These are phyloP conservation scores for Butastur rufipennis DNA, from an alignment of 2,113 vertebrate species.

Conservation along the genomic window DNA sequence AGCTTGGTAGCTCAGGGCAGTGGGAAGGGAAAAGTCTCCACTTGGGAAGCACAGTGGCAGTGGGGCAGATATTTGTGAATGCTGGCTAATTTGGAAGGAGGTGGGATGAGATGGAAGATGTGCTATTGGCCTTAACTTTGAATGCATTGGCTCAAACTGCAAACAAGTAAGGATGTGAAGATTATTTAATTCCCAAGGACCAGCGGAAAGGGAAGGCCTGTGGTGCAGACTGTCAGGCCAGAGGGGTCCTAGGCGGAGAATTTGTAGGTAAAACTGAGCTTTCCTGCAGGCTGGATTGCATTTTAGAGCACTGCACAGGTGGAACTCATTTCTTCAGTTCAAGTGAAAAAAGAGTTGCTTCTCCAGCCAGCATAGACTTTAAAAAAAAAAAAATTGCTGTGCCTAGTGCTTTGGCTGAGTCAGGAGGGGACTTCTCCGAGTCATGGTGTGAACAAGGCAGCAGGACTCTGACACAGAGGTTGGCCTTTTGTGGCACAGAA, in stretches of 20 bases:
- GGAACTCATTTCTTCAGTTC: not conserved
- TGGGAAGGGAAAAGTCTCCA: not conserved
- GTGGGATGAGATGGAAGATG: not conserved
- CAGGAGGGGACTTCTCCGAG: not conserved
- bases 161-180: not conserved
- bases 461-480: not conserved
- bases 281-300: not conserved
- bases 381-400: not conserved
- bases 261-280: accelerated
- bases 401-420: not conserved
- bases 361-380: not conserved
- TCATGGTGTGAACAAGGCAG: accelerated
- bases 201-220: not conserved
- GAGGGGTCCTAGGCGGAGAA: not conserved
- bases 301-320: not conserved
- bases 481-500: accelerated
- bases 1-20: not conserved
- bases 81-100: not conserved
- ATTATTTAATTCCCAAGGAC: not conserved
- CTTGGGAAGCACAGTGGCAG: accelerated
- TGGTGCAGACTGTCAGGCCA: not conserved
- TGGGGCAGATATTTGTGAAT: not conserved
- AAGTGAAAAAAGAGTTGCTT: not conserved
- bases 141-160: not conserved
- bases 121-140: not conserved